Conservation (phyloP, 2,113 vertebrate species). For the Apistogramma diplotaenia region DNA sequence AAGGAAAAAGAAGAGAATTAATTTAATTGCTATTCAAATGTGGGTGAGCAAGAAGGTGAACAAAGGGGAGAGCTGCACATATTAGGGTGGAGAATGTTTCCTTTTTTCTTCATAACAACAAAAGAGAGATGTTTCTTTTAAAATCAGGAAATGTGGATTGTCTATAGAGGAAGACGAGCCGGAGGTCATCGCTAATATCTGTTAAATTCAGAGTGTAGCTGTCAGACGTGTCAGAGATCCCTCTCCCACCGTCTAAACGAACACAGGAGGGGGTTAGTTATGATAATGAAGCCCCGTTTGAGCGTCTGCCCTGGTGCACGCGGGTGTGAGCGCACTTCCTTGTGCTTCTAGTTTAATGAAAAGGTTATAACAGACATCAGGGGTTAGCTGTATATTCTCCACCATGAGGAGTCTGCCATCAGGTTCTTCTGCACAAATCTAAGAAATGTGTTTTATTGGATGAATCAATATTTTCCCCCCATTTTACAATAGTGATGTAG, state of each 20-base stretch:
- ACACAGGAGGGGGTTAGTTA: conserved; percentile 58
- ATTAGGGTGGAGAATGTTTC: conserved; percentile 38
- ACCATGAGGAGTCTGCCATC: not conserved
- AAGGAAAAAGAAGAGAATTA: conserved; percentile 36
- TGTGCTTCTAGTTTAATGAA: conserved; percentile 34
- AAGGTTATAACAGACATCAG: conserved; percentile 19
- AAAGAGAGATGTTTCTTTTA: conserved; percentile 37
- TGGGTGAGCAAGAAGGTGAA: conserved; percentile 55
- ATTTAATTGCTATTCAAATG: conserved; percentile 69
- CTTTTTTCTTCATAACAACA: conserved; percentile 45
- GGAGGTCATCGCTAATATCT: conserved; percentile 89
- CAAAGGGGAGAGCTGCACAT: conserved; percentile 12
- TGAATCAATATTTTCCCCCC: not conserved
- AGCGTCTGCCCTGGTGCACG: conserved; percentile 10
- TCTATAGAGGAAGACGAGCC: conserved; percentile 73
- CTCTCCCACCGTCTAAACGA: conserved; percentile 32
- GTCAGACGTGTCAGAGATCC: conserved; percentile 62
- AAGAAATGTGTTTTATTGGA: not conserved
- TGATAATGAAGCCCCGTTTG: conserved; percentile 53
- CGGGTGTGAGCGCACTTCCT: conserved; percentile 18
- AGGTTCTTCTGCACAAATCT: conserved; percentile 4
- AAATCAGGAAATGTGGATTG: conserved; percentile 69
- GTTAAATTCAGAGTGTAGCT: conserved; percentile 60
- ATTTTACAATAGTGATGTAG: not conserved
- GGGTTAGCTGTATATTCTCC: not conserved